Conservation (phyloP, 2,797 vertebrate species). For the Pangasius krempfi region DNA sequence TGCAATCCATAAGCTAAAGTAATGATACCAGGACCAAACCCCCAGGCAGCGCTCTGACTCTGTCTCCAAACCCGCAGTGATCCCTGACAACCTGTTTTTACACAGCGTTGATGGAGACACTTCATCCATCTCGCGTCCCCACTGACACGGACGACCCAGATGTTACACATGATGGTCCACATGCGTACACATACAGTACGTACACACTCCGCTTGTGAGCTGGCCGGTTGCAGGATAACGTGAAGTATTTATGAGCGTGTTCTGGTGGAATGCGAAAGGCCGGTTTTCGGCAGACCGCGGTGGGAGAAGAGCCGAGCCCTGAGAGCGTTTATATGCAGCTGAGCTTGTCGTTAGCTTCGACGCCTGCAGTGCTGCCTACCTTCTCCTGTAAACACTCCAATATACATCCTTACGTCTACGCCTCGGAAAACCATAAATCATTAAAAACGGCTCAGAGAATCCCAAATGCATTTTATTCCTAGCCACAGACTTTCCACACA, state of each 20-base stretch:
- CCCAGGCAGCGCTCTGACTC: neutral
- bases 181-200: neutral
- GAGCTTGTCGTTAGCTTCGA: neutral
- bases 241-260: neutral
- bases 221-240: neutral
- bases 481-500: neutral
- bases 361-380: neutral
- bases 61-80: neutral
- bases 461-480: neutral
- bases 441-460: neutral
- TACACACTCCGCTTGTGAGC: neutral
- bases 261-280: neutral
- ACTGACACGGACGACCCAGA: neutral
- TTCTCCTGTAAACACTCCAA: constrained; percentile 8
- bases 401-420: neutral
- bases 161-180: neutral
- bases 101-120: constrained; percentile 15
- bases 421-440: neutral
- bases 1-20: constrained; percentile 19
- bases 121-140: neutral
- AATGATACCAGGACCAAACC: neutral
- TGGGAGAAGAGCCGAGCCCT: neutral
- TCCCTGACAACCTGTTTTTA: constrained; percentile 11
- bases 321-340: neutral
- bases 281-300: neutral